Evolutionary conservation across 2,888 invertebrate species (phyloP), one percentile per base, ranked within the genome.

Genomic region (Prosopocoilus inquinatus): DNA sequence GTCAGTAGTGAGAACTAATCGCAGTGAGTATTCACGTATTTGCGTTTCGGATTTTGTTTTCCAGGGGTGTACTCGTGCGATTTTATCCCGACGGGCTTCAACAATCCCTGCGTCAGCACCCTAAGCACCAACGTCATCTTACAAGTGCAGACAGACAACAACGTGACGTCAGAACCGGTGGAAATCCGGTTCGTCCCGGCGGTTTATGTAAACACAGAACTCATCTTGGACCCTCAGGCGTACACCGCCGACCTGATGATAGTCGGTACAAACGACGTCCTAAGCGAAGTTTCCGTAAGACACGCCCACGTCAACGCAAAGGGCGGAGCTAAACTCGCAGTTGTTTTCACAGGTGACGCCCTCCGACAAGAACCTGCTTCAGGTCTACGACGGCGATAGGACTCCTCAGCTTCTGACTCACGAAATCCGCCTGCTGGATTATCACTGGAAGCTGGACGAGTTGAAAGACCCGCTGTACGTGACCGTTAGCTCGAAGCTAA

Each of bases 241-340:
- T 60, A 57, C 20, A 53, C 33, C 2, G 74, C 67, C 2, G 66
- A 66, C 35, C 58, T 84, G 39, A 66, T 72, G 15, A 70, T 84
- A 47, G 78, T 76, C 62, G 87, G 87, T 3, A 71, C 84, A 50
- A 79, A 80, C 44, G 75, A 78, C 66, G 81, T 86, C 13, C 73
- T 87, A 53, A 77, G 81, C 54, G 79, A 82, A 68, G 72, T 85
- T 44, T 73, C 78, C 71, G 82, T 82, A 71, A 60, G 60, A 28
- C 2, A 3, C 20, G 20, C 1, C 5, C 5, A 28, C 3, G 7
- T 28, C 20, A 3, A 4, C 20, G 1, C 4, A 28, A 28, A 7
- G 20, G 20, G 5, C 13, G 28, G 12, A 47, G 43, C 35, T 47
- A n/a, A 8, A 39, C 15, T 63, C 44, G 33, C 38, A 28, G 1